phyloP scores from a whole-genome alignment of 2,113 vertebrate species.

The Lathamus discolor region DNA sequence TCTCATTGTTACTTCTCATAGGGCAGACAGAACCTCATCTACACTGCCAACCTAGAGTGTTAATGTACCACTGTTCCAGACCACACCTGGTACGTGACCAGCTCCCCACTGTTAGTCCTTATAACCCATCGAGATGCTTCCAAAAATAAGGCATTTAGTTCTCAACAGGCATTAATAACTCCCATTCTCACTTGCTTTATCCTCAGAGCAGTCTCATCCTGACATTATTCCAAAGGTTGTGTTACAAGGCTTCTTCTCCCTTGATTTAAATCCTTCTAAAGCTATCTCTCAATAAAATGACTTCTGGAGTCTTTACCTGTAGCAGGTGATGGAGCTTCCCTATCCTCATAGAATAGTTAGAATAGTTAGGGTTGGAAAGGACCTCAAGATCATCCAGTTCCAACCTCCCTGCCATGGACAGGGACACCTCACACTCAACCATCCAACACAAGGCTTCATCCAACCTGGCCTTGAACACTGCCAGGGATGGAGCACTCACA shows the following conservation, averaged over 20 bases:
- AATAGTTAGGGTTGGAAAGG: too few relatives aligned
- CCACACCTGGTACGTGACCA: not conserved
- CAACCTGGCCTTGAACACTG: too few relatives aligned
- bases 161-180: not conserved
- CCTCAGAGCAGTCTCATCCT: not conserved
- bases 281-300: not conserved
- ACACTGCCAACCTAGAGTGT: not conserved
- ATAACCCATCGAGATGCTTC: not conserved
- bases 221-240: not conserved
- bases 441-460: too few relatives aligned
- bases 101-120: not conserved
- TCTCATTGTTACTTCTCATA: not conserved
- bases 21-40: not conserved
- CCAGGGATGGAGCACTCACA: too few relatives aligned
- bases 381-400: too few relatives aligned
- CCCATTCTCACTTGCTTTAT: not conserved
- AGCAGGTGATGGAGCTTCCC: not conserved
- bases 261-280: not conserved
- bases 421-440: too few relatives aligned
- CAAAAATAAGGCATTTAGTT: not conserved
- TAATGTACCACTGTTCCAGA: not conserved
- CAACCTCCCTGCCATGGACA: too few relatives aligned
- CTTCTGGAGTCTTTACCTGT: not conserved
- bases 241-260: not conserved
- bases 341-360: too few relatives aligned